phyloP scores from a whole-genome alignment of 2,113 vertebrate genomes.

The Heterocephalus glaber region DNA sequence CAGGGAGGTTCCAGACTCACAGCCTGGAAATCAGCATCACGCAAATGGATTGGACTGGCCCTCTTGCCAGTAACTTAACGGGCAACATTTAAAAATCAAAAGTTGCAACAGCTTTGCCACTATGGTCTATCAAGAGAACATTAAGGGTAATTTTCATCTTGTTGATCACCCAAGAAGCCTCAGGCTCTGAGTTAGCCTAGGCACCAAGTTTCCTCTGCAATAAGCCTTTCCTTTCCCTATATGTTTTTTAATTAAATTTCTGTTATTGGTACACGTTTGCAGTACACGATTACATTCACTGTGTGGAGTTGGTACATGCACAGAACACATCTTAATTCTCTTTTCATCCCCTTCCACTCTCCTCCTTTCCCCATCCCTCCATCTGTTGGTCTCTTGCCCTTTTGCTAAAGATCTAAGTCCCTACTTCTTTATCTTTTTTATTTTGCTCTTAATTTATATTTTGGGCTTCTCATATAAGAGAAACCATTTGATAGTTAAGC shows the following conservation, averaged over 20 bases:
- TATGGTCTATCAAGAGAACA: not conserved
- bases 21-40: not conserved
- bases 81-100: not conserved
- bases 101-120: not conserved
- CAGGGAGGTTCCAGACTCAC: fast-evolving
- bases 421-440: not conserved
- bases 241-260: not conserved
- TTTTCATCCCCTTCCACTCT: not conserved
- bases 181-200: not conserved
- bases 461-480: not conserved
- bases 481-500: not conserved
- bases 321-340: not conserved
- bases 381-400: not conserved
- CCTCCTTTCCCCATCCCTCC: not conserved
- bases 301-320: not conserved
- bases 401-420: not conserved
- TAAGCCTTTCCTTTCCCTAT: not conserved
- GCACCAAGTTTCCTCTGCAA: not conserved
- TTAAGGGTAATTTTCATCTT: not conserved
- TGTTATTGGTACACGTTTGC: not conserved
- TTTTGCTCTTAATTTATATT: not conserved
- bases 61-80: not conserved
- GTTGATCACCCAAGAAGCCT: not conserved
- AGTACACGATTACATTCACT: not conserved
- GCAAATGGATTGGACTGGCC: not conserved